phyloP scores from a whole-genome alignment of 2,888 invertebrate genomes.

The Hylaea fasciaria region DNA sequence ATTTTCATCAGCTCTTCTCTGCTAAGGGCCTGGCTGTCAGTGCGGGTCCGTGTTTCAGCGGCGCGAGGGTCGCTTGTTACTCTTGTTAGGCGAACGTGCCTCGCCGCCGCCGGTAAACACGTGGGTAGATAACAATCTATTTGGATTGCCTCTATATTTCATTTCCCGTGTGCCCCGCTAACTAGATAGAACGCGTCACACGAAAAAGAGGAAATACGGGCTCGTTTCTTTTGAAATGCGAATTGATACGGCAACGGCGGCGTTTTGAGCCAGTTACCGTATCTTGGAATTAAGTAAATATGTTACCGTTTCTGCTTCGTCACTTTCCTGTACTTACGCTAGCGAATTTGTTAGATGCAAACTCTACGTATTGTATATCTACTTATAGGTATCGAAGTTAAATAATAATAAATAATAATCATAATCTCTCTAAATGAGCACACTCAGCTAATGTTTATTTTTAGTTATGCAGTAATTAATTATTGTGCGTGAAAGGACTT shows the following conservation, averaged over 20 bases:
- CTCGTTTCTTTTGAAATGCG: conserved; percentile 63
- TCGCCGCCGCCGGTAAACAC: conserved; percentile 77
- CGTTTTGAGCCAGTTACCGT: conserved; percentile 38
- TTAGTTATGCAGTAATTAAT: no score
- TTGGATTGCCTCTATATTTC: conserved; percentile 85
- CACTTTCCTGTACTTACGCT: no score
- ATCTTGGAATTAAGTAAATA: conserved; percentile 39
- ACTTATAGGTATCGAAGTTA: no score
- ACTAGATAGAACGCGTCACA: conserved; percentile 78
- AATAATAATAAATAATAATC: no score
- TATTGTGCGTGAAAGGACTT: no score
- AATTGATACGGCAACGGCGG: conserved; percentile 46
- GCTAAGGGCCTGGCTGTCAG: conserved; percentile 69
- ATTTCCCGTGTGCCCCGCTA: conserved; percentile 80
- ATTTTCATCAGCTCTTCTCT: conserved; percentile 57
- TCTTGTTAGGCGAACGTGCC: conserved; percentile 83
- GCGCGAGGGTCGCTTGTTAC: conserved; percentile 76
- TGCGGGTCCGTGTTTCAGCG: conserved; percentile 62
- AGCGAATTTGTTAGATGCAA: neutral
- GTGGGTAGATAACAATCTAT: conserved; percentile 85
- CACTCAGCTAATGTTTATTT: no score
- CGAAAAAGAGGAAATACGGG: conserved; percentile 72
- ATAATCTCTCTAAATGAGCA: no score
- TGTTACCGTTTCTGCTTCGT: conserved; percentile 6
- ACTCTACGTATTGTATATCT: neutral